These are phyloP conservation scores for Ladona fulva DNA, from an alignment of 1,140 invertebrate species.

Conservation along the genomic window DNA sequence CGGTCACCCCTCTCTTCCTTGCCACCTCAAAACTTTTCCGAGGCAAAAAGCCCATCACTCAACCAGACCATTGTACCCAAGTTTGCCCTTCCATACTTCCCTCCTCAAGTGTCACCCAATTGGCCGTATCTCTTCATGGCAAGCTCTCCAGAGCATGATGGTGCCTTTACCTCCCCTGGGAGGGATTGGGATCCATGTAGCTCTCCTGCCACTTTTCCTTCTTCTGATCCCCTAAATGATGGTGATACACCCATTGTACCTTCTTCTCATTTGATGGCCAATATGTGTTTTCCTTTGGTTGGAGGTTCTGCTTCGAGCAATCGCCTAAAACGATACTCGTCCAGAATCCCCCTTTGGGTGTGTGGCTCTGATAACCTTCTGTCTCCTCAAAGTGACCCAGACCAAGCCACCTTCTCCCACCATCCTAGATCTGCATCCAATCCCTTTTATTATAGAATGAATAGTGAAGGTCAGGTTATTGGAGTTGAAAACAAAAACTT, in stretches of 20 bases:
- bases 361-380: background rate
- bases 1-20: slow-evolving; percentile 12
- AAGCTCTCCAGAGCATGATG: background rate
- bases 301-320: background rate
- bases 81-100: slow-evolving; percentile 27
- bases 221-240: background rate
- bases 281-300: slow-evolving; percentile 1
- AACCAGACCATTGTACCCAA: slow-evolving; percentile 29
- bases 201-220: background rate
- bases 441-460: slow-evolving; percentile 16
- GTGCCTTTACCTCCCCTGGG: background rate
- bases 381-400: background rate
- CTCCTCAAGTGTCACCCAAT: slow-evolving; percentile 13
- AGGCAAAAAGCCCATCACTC: slow-evolving; percentile 26
- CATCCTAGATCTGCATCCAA: background rate
- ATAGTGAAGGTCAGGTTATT: slow-evolving; percentile 16
- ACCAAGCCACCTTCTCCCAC: slow-evolving; percentile 7
- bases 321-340: background rate
- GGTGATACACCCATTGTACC: background rate
- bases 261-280: background rate
- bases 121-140: background rate
- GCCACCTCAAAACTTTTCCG: slow-evolving; percentile 19
- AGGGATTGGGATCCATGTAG: background rate
- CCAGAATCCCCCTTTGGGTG: background rate
- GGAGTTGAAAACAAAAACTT: slow-evolving; percentile 14